Base-by-base conservation (phyloP, 2,888 invertebrate species). In the Vesta saturnalis region DNA sequence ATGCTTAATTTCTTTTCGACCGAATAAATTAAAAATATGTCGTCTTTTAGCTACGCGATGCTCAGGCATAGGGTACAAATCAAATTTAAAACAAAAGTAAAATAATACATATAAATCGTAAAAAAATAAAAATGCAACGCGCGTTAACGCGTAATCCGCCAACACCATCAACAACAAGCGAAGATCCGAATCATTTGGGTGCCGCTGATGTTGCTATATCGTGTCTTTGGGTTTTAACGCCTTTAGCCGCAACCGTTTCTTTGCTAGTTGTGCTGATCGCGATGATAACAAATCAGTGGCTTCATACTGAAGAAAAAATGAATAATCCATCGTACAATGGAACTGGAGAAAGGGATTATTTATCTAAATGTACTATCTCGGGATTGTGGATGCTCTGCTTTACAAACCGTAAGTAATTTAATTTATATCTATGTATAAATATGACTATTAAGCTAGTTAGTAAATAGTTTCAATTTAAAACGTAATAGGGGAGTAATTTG, bases 261-360 rank as follows among this genome's bases (percentile, higher is more conserved):
- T 87, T 92, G 35, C 87, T 90, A 10, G 90, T 92, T 47, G 91
- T 93, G 15, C 85, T 90, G 46, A 88, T 92, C 1, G 92, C 93
- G 15, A 90, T 94, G 70, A 87, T 90, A 5, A 93, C 93, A 1
- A 92, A 91, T 81, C 92, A 94, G 84, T 96, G 96, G 96, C 87
- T 96, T 19, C 91, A 92, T 76, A 94, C 94, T 1, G 92, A 94
- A 81, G 95, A 96, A 83, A 93, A 92, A 82, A 90, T 95, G 86
- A 89, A 91, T 66, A 94, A 92, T 84, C 89, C 90, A 10, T 85
- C 87, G 59, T 92, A 90, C 83, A 95, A 94, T 83, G 92, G 93
- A 4, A 93, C 94, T 0, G 90, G 89, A 6, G 91, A 89, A 73
- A 89, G 89, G 77, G 91, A 91, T 76, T 87, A 90, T 70, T 86